Evolutionary conservation across 2,888 invertebrate species (phyloP).

Genomic region (Tenthredo livida): DNA sequence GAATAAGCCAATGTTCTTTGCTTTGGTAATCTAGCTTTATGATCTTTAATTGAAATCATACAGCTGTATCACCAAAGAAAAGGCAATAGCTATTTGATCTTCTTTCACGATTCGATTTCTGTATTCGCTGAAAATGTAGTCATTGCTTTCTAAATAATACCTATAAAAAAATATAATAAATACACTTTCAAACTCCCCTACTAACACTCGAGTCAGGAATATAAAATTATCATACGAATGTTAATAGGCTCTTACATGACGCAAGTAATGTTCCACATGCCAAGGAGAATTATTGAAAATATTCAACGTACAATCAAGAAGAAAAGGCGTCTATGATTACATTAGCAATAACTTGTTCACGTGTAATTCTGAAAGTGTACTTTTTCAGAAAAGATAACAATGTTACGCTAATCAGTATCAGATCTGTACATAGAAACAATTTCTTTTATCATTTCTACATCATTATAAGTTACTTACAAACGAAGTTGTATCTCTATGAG

Average conservation of each 20-base stretch:
- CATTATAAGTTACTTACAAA: not conserved
- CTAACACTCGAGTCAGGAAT: not conserved
- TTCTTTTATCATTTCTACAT: not conserved
- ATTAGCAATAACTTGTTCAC: not conserved
- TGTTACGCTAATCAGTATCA: not conserved
- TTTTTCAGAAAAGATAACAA: not conserved
- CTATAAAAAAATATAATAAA: not conserved
- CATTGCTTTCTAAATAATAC: not conserved
- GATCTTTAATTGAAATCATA: slow-evolving; percentile 85
- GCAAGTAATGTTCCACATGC: not conserved
- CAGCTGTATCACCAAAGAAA: slow-evolving; percentile 95
- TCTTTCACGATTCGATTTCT: slow-evolving; percentile 8
- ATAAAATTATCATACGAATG: not conserved
- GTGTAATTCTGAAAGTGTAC: not conserved
- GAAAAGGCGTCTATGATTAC: not conserved
- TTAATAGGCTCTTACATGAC: not conserved
- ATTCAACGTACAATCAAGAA: not conserved
- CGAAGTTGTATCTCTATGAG: not conserved
- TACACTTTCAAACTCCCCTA: not conserved
- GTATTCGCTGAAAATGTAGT: slow-evolving; percentile 9
- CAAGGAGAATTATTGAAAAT: not conserved
- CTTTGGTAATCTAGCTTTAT: slow-evolving; percentile 98
- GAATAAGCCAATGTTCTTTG: slow-evolving; percentile 81
- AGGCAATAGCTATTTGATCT: slow-evolving; percentile 78
- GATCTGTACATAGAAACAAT: not conserved